Percentiles rank a stretch among this genome's conserved stretches.
Conservation (phyloP, 2,888 invertebrate genomes). For the Coenonympha glycerion region DNA sequence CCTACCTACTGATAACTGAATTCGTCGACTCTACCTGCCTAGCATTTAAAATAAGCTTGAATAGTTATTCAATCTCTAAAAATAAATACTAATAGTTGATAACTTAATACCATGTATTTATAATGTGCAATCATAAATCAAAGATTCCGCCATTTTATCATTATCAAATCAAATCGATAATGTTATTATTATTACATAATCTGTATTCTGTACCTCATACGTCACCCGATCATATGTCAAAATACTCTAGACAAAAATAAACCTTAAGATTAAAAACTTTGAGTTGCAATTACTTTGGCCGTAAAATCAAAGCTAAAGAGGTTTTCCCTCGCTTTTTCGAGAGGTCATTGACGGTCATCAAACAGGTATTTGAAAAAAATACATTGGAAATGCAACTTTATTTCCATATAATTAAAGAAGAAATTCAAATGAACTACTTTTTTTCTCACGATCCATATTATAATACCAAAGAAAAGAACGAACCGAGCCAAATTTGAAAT, state of each 20-base stretch:
- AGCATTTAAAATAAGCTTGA: too few relatives aligned
- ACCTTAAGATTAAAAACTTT: neutral
- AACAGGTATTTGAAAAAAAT: conserved; percentile 51
- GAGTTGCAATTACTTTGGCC: neutral
- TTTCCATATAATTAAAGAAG: conserved; percentile 9
- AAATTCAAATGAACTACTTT: conserved; percentile 14
- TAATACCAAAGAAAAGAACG: conserved; percentile 24
- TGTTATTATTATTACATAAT: conserved; percentile 18
- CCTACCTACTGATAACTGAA: too few relatives aligned
- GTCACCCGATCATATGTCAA: conserved; percentile 14
- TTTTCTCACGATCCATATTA: conserved; percentile 38
- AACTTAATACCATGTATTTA: neutral
- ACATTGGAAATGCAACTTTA: conserved; percentile 16
- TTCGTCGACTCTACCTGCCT: too few relatives aligned
- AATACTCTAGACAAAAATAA: neutral
- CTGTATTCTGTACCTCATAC: neutral
- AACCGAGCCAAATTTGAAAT: conserved; percentile 3
- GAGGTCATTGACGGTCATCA: conserved; percentile 65
- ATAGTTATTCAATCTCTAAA: too few relatives aligned
- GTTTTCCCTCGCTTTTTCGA: conserved; percentile 44
- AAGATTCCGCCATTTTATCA: conserved; percentile 10
- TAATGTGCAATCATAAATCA: conserved; percentile 2
- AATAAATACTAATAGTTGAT: too few relatives aligned
- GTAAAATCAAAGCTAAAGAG: conserved; percentile 12
- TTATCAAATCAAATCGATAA: neutral